Evolutionary conservation across 1,140 invertebrate genomes (phyloP).

Genomic region (Bradysia coprophila): DNA sequence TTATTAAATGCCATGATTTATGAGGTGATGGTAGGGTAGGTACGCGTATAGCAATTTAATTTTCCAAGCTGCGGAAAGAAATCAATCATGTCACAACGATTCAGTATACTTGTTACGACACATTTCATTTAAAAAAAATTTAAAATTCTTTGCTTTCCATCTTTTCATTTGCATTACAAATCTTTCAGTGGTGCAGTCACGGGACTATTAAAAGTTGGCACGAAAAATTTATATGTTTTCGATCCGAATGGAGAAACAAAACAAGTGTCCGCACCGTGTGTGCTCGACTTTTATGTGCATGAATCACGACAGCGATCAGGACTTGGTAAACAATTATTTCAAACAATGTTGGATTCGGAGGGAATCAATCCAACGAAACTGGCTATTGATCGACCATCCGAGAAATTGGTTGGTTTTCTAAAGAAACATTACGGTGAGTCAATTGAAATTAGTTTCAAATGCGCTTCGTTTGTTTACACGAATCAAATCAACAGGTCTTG

Average conservation of each 20-base stretch:
- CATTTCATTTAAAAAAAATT: too few relatives aligned
- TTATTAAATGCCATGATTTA: too few relatives aligned
- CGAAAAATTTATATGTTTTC: slow-evolving; percentile 68
- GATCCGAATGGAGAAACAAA: slow-evolving; percentile 46
- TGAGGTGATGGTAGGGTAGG: too few relatives aligned
- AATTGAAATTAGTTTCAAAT: not conserved
- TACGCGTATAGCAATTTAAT: not conserved
- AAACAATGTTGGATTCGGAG: slow-evolving; percentile 60
- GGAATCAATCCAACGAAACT: slow-evolving; percentile 47
- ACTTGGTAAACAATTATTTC: slow-evolving; percentile 54
- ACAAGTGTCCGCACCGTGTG: slow-evolving; percentile 55
- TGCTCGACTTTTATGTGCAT: slow-evolving; percentile 78
- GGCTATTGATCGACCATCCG: slow-evolving; percentile 78
- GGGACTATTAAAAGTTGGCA: slow-evolving; percentile 67
- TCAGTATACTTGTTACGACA: not conserved
- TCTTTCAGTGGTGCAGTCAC: slow-evolving; percentile 43
- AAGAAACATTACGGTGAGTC: slow-evolving; percentile 53
- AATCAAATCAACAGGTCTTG: slow-evolving; percentile 22
- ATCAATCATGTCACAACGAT: too few relatives aligned
- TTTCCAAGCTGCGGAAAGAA: not conserved
- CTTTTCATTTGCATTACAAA: slow-evolving; percentile 10
- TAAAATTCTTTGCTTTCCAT: slow-evolving; percentile 5
- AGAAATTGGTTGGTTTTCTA: slow-evolving; percentile 70
- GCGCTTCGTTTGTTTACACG: not conserved
- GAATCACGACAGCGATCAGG: slow-evolving; percentile 59